Conservation (phyloP, 2,888 invertebrate species). For the Cremastobaeus sp. region DNA sequence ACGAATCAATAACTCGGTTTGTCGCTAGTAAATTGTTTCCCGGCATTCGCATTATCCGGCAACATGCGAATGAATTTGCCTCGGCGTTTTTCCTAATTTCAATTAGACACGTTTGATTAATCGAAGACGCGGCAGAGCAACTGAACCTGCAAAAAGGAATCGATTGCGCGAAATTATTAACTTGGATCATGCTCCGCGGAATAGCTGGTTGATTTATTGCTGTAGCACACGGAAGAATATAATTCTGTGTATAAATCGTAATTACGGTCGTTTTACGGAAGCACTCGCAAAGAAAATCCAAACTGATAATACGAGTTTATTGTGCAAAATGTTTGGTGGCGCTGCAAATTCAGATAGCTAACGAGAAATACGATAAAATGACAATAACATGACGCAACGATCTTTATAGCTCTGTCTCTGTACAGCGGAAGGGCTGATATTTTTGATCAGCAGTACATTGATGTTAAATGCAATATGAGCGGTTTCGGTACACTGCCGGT, state of each 20-base stretch:
- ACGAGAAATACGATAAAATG: conserved; percentile 55
- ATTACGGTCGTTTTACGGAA: conserved; percentile 22
- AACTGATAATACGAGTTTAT: conserved; percentile 27
- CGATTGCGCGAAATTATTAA: conserved; percentile 28
- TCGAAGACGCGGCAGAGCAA: conserved; percentile 22
- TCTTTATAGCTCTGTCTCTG: conserved; percentile 16
- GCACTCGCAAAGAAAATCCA: conserved; percentile 32
- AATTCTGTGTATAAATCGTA: conserved; percentile 28
- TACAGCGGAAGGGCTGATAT: conserved; percentile 28
- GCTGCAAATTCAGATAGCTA: conserved; percentile 31
- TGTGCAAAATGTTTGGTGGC: conserved; percentile 35
- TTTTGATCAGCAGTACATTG: conserved; percentile 49
- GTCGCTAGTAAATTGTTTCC: conserved; percentile 14
- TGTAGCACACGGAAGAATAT: conserved; percentile 13
- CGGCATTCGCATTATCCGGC: conserved; percentile 16
- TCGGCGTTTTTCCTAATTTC: conserved; percentile 45
- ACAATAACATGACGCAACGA: conserved; percentile 38
- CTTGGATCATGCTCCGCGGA: neutral
- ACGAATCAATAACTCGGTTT: conserved; percentile 46
- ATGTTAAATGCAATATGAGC: conserved; percentile 35
- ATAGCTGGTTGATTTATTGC: conserved; percentile 30
- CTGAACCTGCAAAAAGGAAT: conserved; percentile 11
- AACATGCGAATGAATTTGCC: conserved; percentile 28
- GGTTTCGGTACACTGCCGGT: conserved; percentile 35
- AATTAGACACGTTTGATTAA: conserved; percentile 42